These are phyloP conservation scores for Heliopora coerulea DNA, from an alignment of 92 coral and sea anemone genomes.

Conservation along the genomic window DNA sequence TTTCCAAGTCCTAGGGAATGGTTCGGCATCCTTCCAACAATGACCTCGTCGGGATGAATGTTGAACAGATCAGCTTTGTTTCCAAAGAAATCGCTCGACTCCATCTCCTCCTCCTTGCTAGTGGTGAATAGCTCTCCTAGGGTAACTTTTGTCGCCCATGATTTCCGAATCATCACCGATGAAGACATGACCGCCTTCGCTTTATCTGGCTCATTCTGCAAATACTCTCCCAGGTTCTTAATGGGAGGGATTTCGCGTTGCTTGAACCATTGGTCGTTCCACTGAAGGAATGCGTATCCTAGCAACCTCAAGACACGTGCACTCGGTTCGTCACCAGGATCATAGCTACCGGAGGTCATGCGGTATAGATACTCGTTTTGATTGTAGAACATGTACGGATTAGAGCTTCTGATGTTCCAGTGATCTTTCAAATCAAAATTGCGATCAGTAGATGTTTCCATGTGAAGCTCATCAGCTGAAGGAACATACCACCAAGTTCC, in stretches of 20 bases:
- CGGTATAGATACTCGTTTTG: constrained; percentile 76
- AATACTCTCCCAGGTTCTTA: constrained; percentile 50
- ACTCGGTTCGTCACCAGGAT: constrained; percentile 63
- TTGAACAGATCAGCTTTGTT: constrained; percentile 58
- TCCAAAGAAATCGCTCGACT: constrained; percentile 53
- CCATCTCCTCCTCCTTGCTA: constrained; percentile 44
- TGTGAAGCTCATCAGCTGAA: constrained; percentile 65
- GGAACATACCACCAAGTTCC: constrained; percentile 81
- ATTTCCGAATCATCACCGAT: constrained; percentile 67
- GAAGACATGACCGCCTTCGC: constrained; percentile 29
- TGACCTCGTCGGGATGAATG: constrained; percentile 71
- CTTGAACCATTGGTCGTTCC: constrained; percentile 85
- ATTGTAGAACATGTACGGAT: constrained; percentile 73
- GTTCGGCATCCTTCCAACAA: constrained; percentile 70
- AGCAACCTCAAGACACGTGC: constrained; percentile 61
- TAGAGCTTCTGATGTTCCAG: constrained; percentile 62
- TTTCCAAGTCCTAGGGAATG: constrained; percentile 72
- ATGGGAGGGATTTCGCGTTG: constrained; percentile 61
- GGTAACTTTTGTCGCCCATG: constrained; percentile 59
- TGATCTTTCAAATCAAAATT: constrained; percentile 63
- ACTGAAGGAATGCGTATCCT: constrained; percentile 63
- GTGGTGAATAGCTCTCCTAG: constrained; percentile 62
- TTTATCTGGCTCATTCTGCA: background rate
- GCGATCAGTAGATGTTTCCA: background rate
- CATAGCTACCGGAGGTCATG: constrained; percentile 74